Evolutionary conservation across 2,888 invertebrate species (phyloP).

Genomic region (Dryococelus australis): DNA sequence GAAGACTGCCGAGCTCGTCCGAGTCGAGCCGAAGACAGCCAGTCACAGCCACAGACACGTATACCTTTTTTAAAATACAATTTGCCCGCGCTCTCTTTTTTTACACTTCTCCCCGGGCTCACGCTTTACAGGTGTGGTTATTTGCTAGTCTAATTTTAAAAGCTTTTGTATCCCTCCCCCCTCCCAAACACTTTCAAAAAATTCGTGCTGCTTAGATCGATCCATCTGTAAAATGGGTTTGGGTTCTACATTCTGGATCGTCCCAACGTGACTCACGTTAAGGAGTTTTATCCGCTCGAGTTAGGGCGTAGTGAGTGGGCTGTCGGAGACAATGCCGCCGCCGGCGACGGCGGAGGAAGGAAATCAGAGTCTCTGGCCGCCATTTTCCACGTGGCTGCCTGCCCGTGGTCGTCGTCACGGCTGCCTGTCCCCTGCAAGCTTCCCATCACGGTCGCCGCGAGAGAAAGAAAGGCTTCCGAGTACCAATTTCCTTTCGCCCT

Average conservation of each 20-base stretch:
- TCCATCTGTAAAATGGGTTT: not conserved
- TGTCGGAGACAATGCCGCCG: not conserved
- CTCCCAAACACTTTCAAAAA: too few species aligned
- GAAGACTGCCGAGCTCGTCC: too few species aligned
- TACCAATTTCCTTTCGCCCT: not conserved
- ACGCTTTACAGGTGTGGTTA: too few species aligned
- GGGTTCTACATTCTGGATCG: not conserved
- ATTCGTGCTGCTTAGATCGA: too few species aligned
- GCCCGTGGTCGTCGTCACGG: not conserved
- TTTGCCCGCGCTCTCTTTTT: too few species aligned
- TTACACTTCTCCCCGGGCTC: too few species aligned
- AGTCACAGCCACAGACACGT: too few species aligned
- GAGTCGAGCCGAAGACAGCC: too few species aligned
- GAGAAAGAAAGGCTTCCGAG: not conserved
- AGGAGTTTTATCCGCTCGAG: not conserved
- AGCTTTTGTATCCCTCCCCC: too few species aligned
- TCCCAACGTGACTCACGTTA: not conserved
- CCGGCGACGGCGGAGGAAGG: not conserved
- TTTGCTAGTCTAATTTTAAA: too few species aligned
- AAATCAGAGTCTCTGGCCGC: not conserved
- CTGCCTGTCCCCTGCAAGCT: not conserved
- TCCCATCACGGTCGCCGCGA: not conserved
- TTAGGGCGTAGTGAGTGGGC: not conserved
- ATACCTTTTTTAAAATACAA: too few species aligned
- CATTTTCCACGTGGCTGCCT: slow-evolving; percentile 10